Conservation (phyloP, 2,888 invertebrate species). For the Bellardia bayeri region DNA sequence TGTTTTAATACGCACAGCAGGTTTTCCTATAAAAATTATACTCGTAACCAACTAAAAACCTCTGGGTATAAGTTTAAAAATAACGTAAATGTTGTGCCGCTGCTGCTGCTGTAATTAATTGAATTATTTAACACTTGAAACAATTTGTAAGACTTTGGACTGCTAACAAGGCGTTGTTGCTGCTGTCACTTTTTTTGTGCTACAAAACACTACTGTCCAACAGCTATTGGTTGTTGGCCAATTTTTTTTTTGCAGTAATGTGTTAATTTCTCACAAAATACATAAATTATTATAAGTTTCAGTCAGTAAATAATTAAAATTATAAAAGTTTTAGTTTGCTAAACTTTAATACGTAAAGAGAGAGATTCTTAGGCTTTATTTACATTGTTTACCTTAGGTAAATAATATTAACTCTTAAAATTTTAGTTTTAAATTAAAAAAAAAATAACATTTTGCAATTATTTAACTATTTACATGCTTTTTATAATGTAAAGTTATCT, state of each 20-base stretch:
- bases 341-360: too few species aligned
- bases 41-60: neutral
- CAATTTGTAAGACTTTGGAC: neutral
- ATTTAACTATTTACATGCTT: too few species aligned
- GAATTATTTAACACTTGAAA: slow-evolving; percentile 55
- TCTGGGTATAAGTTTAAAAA: neutral
- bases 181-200: neutral
- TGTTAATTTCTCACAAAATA: too few species aligned
- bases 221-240: neutral
- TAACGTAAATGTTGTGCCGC: neutral
- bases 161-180: slow-evolving; percentile 7
- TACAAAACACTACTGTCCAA: neutral
- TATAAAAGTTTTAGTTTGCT: too few species aligned
- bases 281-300: neutral
- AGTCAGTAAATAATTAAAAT: neutral
- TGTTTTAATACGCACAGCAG: slow-evolving; percentile 54
- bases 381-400: too few species aligned
- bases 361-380: too few species aligned
- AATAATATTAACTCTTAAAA: too few species aligned
- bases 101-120: neutral
- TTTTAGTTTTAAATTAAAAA: too few species aligned
- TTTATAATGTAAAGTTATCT: too few species aligned
- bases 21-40: neutral
- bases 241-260: neutral
- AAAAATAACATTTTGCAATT: too few species aligned